Percentiles rank a stretch among this genome's conserved stretches.
Evolutionary conservation across 2,113 vertebrate species (phyloP).

Genomic region (Peromyscus maniculatus): DNA sequence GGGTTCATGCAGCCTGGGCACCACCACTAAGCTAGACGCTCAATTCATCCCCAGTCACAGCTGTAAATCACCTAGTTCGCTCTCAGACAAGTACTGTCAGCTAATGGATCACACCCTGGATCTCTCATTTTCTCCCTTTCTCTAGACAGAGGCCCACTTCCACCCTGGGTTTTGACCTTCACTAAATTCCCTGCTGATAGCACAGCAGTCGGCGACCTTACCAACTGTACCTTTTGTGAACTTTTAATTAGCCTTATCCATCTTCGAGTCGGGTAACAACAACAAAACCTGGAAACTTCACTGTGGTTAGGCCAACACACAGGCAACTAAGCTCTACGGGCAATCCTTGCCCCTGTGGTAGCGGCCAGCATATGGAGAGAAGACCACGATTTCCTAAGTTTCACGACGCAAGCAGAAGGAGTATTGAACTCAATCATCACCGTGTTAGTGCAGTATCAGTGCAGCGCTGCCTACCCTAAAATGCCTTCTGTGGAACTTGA

Average conservation of each 20-base stretch:
- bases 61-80: not conserved
- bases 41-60: too few species aligned
- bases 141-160: not conserved
- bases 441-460: not conserved
- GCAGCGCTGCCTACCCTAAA: not conserved
- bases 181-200: not conserved
- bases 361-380: not conserved
- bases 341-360: not conserved
- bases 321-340: not conserved
- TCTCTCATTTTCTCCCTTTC: not conserved
- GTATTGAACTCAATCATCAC: constrained; percentile 4
- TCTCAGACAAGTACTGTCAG: accelerated
- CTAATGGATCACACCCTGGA: not conserved
- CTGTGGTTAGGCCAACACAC: not conserved
- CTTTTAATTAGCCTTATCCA: not conserved
- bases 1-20: not conserved
- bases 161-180: not conserved
- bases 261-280: not conserved
- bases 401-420: not conserved
- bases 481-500: not conserved
- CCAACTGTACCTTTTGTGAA: not conserved
- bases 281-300: not conserved
- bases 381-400: not conserved
- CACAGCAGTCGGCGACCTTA: not conserved
- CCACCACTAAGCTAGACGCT: too few species aligned